Percentiles rank a stretch among this genome's conserved stretches.
Conservation (phyloP, 1,140 invertebrate genomes). For the Wiebesia pumilae region DNA sequence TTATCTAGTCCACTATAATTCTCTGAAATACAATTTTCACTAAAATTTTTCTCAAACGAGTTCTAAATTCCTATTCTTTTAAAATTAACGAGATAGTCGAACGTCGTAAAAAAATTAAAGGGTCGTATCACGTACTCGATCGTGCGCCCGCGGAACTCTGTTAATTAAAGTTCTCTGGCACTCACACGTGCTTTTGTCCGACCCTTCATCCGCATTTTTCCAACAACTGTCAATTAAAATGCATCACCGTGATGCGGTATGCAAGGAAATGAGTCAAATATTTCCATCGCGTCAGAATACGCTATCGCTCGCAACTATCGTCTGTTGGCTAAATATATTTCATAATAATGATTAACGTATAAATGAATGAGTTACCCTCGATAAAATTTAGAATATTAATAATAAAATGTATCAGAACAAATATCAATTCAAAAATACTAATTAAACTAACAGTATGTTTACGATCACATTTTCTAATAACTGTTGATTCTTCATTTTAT, state of each 20-base stretch:
- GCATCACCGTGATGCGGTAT: background rate
- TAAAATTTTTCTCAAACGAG: background rate
- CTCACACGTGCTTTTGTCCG: background rate
- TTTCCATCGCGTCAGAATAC: background rate
- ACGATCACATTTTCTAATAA: too few species aligned
- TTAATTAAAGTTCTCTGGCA: conserved; percentile 39
- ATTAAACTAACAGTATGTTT: too few species aligned
- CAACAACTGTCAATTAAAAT: conserved; percentile 35
- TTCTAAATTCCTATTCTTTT: background rate
- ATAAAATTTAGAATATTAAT: background rate
- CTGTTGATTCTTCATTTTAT: too few species aligned
- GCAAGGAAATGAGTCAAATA: background rate
- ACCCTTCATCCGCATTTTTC: background rate
- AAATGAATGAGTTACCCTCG: too few species aligned
- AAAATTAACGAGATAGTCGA: background rate
- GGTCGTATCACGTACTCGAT: conserved; percentile 20
- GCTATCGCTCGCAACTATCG: background rate
- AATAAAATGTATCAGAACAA: too few species aligned
- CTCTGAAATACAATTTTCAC: background rate
- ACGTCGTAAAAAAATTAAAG: conserved; percentile 12
- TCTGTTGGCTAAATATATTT: too few species aligned
- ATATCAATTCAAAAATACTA: too few species aligned
- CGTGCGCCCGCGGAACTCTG: background rate
- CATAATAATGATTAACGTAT: too few species aligned
- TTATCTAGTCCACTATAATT: background rate